These are phyloP conservation scores for Lamellibrachia luymesi DNA, from an alignment of 1,140 invertebrate species.

Conservation along the genomic window DNA sequence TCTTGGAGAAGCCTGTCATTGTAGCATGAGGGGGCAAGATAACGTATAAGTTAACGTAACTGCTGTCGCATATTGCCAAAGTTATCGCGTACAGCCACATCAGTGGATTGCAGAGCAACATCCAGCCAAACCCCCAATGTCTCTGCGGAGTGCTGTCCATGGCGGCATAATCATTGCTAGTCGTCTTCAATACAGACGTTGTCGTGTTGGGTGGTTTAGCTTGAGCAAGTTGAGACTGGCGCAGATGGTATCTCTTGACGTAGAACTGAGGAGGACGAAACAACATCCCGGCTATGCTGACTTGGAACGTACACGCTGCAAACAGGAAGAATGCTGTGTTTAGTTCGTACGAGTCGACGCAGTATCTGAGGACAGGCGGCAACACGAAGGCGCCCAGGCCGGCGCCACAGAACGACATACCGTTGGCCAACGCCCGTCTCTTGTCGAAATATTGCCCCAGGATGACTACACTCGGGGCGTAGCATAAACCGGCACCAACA, in stretches of 20 bases:
- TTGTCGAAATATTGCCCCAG: constrained; percentile 90
- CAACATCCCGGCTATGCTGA: constrained; percentile 73
- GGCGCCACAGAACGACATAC: constrained; percentile 87
- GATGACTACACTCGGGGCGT: constrained; percentile 88
- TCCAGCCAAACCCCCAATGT: neutral
- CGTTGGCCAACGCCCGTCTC: constrained; percentile 80
- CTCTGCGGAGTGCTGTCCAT: neutral
- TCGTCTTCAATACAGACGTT: neutral
- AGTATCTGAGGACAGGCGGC: constrained; percentile 68
- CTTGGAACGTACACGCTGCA: constrained; percentile 74
- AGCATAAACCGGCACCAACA: constrained; percentile 85
- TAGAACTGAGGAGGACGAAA: constrained; percentile 67
- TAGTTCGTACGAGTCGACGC: constrained; percentile 48
- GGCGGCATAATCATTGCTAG: neutral
- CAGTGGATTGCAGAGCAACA: no score
- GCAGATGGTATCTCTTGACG: constrained; percentile 13
- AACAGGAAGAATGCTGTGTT: constrained; percentile 73
- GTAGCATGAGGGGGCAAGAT: no score
- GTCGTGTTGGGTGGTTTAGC: neutral
- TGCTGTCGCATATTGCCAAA: no score
- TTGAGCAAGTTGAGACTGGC: neutral
- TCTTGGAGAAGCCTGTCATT: no score
- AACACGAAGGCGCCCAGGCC: constrained; percentile 79
- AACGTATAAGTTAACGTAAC: no score
- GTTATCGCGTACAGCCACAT: no score